Conservation (phyloP, 2,113 vertebrate species). For the Globicephala melas region DNA sequence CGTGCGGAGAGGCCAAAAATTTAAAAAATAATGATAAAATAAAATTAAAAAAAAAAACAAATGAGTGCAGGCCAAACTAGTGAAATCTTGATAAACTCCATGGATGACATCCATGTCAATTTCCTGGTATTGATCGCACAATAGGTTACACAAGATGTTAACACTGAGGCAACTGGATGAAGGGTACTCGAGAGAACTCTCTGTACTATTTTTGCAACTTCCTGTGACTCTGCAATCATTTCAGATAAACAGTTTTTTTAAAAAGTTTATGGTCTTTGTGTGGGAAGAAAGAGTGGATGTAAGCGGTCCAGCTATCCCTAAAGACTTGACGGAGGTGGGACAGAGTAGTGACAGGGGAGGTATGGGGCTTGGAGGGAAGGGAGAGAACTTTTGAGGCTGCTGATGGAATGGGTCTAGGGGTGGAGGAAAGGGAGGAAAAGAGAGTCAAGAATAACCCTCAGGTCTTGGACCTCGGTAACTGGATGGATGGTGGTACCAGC, state of each 20-base stretch:
- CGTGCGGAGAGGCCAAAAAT: fast-evolving
- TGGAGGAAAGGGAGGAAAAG: background rate
- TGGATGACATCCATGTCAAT: background rate
- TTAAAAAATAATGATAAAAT: no score
- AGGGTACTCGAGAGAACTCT: background rate
- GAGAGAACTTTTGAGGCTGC: background rate
- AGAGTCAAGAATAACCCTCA: background rate
- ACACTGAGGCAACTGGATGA: background rate
- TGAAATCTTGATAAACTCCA: background rate
- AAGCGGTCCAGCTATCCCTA: background rate
- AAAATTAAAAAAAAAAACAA: background rate
- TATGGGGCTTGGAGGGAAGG: background rate
- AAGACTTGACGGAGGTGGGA: background rate
- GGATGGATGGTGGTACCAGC: background rate
- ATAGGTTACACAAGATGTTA: background rate
- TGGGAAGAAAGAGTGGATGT: background rate
- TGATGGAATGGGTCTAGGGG: background rate
- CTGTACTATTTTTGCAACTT: background rate
- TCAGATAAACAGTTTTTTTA: background rate
- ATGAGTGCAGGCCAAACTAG: background rate
- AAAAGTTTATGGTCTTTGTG: background rate
- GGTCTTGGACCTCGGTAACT: background rate
- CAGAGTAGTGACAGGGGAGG: background rate
- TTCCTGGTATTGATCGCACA: background rate
- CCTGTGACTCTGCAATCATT: background rate